A percentile compares a stretch with the other conserved stretches of the same genome.
Conservation (phyloP, 2,888 invertebrate genomes). For the Acrobasis repandana region DNA sequence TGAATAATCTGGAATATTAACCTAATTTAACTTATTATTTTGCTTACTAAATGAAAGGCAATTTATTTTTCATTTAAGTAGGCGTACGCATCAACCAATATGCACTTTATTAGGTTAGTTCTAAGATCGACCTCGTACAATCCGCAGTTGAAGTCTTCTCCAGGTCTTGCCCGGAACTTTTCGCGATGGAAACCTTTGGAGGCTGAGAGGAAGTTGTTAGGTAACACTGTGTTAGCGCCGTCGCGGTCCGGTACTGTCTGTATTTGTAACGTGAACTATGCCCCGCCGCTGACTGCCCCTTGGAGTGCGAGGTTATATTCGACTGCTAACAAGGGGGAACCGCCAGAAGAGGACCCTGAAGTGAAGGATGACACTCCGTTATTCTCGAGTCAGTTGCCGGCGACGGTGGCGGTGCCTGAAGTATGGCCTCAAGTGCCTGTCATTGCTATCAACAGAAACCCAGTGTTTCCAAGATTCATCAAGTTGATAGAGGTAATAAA, state of each 20-base stretch:
- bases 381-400: slow-evolving; percentile 86
- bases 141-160: slow-evolving; percentile 58
- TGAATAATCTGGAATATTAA: slow-evolving; percentile 76
- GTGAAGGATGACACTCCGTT: slow-evolving; percentile 69
- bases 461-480: slow-evolving; percentile 98
- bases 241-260: slow-evolving; percentile 46
- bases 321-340: slow-evolving; percentile 62
- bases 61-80: slow-evolving; percentile 32
- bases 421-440: slow-evolving; percentile 98
- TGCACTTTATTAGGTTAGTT: slow-evolving; percentile 69
- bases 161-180: slow-evolving; percentile 59
- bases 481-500: slow-evolving; percentile 94
- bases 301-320: slow-evolving; percentile 56
- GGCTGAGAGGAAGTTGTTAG: slow-evolving; percentile 35
- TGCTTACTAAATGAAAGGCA: slow-evolving; percentile 51
- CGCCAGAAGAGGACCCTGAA: slow-evolving; percentile 64
- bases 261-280: slow-evolving; percentile 44
- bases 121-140: slow-evolving; percentile 44
- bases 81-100: slow-evolving; percentile 38
- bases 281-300: slow-evolving; percentile 33
- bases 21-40: slow-evolving; percentile 43
- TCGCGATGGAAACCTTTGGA: slow-evolving; percentile 64
- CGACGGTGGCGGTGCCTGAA: slow-evolving; percentile 96
- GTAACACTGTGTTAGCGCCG: slow-evolving; percentile 9
- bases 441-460: slow-evolving; percentile 96